phyloP scores from a whole-genome alignment of 64 coral and sea anemone genomes.

The Acropora yongei region DNA sequence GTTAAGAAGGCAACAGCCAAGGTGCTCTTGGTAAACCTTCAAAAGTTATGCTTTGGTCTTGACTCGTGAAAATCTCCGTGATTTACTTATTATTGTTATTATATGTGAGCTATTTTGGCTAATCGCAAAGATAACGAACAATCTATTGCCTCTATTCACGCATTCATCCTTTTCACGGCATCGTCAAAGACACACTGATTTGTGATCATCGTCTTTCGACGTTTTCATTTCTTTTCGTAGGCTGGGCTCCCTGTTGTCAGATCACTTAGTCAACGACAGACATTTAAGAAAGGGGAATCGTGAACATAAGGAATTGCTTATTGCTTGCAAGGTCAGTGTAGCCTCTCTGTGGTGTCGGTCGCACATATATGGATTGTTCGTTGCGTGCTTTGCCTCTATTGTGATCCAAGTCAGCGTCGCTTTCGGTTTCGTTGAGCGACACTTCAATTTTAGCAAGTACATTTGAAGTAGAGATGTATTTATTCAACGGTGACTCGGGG shows the following conservation, averaged over 20 bases:
- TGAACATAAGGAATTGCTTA: slow-evolving; percentile 53
- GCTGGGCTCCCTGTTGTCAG: slow-evolving; percentile 74
- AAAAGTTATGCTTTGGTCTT: too few species aligned
- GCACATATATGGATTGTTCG: not conserved
- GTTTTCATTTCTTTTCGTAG: slow-evolving; percentile 38
- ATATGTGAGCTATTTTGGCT: too few species aligned
- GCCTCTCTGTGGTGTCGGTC: not conserved
- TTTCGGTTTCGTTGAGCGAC: too few species aligned
- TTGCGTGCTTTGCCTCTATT: not conserved
- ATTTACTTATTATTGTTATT: too few species aligned
- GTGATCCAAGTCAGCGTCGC: not conserved
- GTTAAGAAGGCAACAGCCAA: too few species aligned
- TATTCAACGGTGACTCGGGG: too few species aligned
- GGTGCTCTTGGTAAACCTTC: too few species aligned
- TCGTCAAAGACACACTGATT: not conserved
- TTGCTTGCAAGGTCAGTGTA: slow-evolving; percentile 73
- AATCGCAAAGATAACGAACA: too few species aligned
- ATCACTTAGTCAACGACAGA: slow-evolving; percentile 58
- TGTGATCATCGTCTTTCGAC: not conserved
- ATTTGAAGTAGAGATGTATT: too few species aligned
- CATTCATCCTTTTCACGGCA: not conserved
- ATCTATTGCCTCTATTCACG: not conserved
- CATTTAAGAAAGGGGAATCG: slow-evolving; percentile 30
- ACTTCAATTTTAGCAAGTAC: too few species aligned
- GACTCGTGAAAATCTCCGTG: too few species aligned